A percentile compares a stretch with the other conserved stretches of the same genome.
Evolutionary conservation across 2,113 vertebrate genomes (phyloP).

Genomic region (Globicephala melas): DNA sequence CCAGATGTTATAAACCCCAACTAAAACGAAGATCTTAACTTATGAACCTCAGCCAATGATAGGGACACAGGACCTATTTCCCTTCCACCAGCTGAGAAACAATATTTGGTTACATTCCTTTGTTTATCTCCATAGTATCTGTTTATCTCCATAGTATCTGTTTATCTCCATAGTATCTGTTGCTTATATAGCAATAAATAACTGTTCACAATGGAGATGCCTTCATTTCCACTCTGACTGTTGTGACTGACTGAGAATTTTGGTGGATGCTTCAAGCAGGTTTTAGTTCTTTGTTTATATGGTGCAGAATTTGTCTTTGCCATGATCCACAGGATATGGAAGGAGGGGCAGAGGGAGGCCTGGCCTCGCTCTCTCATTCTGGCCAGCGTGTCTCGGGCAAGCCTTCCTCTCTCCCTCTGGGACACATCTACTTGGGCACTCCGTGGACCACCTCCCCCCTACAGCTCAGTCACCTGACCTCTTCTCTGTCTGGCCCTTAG

Average conservation of each 20-base stretch:
- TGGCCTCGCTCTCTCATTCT: background rate
- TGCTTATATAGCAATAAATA: background rate
- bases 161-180: too few species aligned
- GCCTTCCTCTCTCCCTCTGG: background rate
- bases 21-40: background rate
- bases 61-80: background rate
- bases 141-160: too few species aligned
- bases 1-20: background rate
- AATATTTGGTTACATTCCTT: background rate
- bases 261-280: background rate
- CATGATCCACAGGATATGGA: background rate
- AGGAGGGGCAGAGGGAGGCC: background rate
- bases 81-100: background rate
- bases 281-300: background rate
- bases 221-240: background rate
- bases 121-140: too few species aligned
- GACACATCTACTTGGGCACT: background rate
- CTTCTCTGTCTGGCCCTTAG: background rate
- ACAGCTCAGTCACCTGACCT: background rate
- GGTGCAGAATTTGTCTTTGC: background rate
- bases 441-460: accelerated
- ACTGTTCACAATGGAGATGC: background rate
- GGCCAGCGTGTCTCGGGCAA: background rate
- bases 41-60: background rate
- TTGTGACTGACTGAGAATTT: background rate